A percentile compares a stretch with the other conserved stretches of the same genome.
phyloP scores from a whole-genome alignment of 2,113 vertebrate genomes.

The Perca flavescens region DNA sequence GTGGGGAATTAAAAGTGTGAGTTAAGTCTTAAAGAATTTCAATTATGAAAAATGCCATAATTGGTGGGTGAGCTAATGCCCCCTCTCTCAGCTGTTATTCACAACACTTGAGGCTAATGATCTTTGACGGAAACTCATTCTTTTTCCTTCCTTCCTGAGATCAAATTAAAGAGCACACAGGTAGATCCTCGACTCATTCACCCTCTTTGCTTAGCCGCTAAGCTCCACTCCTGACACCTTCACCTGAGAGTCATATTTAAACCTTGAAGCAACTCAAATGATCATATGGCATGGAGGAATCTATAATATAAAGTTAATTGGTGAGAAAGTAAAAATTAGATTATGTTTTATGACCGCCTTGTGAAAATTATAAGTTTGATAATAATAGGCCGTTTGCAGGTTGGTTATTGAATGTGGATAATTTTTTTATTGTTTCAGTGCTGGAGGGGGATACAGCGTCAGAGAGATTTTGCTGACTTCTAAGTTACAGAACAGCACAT shows the following conservation, averaged over 20 bases:
- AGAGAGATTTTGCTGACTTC: constrained; percentile 42
- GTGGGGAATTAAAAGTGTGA: neutral
- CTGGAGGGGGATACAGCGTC: constrained; percentile 71
- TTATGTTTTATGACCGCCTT: constrained; percentile 76
- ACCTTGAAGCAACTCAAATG: constrained; percentile 63
- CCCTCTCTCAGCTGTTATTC: constrained; percentile 32
- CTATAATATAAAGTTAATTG: constrained; percentile 80
- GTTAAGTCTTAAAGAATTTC: constrained; percentile 16
- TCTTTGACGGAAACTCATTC: constrained; percentile 31
- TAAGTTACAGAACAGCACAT: constrained; percentile 48
- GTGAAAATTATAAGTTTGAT: constrained; percentile 83
- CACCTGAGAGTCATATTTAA: constrained; percentile 65
- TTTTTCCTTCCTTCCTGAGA: constrained; percentile 46
- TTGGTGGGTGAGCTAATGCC: constrained; percentile 11
- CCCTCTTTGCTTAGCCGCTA: constrained; percentile 23
- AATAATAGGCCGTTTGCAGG: constrained; percentile 78
- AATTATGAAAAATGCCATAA: constrained; percentile 43
- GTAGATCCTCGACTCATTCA: constrained; percentile 6
- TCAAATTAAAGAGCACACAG: constrained; percentile 52
- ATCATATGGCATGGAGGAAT: constrained; percentile 72
- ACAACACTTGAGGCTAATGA: constrained; percentile 27
- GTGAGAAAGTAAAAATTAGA: constrained; percentile 78
- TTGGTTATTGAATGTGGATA: constrained; percentile 80
- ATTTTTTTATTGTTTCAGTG: constrained; percentile 78
- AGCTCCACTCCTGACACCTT: constrained; percentile 52